Percentiles rank a stretch among this genome's conserved stretches.
phyloP scores from a whole-genome alignment of 2,113 vertebrate species.

The Brienomyrus brachyistius region DNA sequence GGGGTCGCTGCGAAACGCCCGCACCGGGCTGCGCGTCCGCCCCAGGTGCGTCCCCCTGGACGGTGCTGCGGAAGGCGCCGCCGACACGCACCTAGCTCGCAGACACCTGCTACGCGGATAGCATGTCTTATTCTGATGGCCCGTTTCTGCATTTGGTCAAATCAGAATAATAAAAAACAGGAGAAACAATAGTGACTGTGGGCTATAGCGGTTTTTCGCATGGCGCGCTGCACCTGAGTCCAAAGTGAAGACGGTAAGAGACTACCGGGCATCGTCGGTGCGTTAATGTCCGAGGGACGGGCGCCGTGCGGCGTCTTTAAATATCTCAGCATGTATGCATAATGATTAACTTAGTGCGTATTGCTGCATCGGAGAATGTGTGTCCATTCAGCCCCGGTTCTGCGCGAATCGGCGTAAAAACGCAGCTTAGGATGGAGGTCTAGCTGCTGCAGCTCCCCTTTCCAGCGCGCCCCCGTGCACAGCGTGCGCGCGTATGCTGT shows the following conservation, averaged over 20 bases:
- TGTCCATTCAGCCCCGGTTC: not conserved
- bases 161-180: not conserved
- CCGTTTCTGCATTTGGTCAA: not conserved
- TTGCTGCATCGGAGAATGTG: not conserved
- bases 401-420: not conserved
- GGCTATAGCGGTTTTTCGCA: not conserved
- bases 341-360: not conserved
- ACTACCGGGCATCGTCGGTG: not conserved
- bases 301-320: not conserved
- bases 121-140: not conserved
- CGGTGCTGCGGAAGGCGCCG: not conserved
- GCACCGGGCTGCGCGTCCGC: not conserved
- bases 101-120: not conserved
- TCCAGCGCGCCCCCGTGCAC: not conserved
- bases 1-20: not conserved
- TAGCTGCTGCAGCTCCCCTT: not conserved
- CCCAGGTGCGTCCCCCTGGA: not conserved
- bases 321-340: not conserved
- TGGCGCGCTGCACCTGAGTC: not conserved
- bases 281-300: not conserved
- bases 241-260: not conserved
- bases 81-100: not conserved
- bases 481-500: not conserved
- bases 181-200: not conserved
- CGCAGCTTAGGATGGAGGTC: not conserved